Conservation (phyloP, 2,113 vertebrate species). For the Anguilla rostrata region DNA sequence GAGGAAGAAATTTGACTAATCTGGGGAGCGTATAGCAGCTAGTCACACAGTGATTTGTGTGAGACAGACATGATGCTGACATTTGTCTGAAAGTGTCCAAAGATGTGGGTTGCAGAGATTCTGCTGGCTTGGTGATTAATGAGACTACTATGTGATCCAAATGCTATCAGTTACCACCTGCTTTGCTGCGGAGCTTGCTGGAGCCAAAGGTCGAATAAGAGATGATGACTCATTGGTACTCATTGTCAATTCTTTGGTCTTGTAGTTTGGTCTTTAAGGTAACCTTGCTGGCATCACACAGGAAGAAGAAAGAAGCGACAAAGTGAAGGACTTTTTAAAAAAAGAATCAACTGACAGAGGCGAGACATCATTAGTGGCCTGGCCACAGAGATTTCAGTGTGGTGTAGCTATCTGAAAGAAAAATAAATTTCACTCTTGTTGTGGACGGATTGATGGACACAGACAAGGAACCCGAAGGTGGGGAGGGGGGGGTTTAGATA, state of each 20-base stretch:
- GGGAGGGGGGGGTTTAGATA: neutral
- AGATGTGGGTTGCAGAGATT: slow-evolving; percentile 11
- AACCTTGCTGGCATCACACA: neutral
- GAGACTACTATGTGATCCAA: neutral
- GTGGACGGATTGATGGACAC: neutral
- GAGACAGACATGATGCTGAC: slow-evolving; percentile 19
- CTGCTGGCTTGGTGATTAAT: neutral
- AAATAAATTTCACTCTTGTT: neutral
- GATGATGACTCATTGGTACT: neutral
- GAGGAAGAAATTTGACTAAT: neutral
- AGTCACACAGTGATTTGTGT: slow-evolving; percentile 4
- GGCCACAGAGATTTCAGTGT: neutral
- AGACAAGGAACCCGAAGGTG: neutral
- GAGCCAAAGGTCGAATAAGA: neutral
- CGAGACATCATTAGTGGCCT: neutral
- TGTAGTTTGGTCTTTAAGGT: neutral
- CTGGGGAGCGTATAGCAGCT: neutral
- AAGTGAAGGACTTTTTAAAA: neutral
- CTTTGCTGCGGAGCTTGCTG: neutral
- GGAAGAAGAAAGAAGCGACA: neutral
- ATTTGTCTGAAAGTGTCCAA: neutral
- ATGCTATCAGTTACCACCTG: neutral
- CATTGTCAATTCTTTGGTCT: neutral
- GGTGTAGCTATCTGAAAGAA: neutral
- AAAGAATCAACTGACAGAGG: neutral